Conservation (phyloP, 2,113 vertebrate species). For the Seriola rivoliana region DNA sequence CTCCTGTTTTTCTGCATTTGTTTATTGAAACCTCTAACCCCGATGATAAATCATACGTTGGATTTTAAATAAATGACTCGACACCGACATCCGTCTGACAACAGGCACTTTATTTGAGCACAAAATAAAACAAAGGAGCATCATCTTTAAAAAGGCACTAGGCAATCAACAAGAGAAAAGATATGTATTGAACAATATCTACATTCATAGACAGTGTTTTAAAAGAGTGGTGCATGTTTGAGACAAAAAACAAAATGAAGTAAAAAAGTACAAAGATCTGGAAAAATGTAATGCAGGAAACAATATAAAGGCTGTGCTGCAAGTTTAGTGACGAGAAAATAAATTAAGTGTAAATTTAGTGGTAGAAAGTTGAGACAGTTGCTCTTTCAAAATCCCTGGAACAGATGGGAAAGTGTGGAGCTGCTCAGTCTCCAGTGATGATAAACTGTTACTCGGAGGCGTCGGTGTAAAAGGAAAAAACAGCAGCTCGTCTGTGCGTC, state of each 20-base stretch:
- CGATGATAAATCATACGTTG: no score
- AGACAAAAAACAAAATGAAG: background rate
- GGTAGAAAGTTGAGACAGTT: no score
- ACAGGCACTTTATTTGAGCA: slow-evolving; percentile 33
- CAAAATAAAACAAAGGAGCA: slow-evolving; percentile 6
- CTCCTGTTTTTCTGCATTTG: no score
- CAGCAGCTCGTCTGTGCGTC: background rate
- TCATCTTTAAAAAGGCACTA: slow-evolving; percentile 13
- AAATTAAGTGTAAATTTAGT: background rate
- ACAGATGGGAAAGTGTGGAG: background rate
- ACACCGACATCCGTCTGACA: background rate
- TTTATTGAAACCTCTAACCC: no score
- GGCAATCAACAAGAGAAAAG: background rate
- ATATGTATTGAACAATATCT: background rate
- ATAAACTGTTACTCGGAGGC: no score
- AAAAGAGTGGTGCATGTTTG: background rate
- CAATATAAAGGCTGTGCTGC: background rate
- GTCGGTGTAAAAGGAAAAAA: background rate
- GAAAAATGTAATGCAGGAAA: background rate
- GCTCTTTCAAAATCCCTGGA: background rate
- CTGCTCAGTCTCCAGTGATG: no score
- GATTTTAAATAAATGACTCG: background rate
- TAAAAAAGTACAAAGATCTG: background rate
- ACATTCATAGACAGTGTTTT: slow-evolving; percentile 23
- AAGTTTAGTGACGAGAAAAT: background rate